Base-by-base conservation (phyloP, 2,113 vertebrate species). In the Bos indicus region DNA sequence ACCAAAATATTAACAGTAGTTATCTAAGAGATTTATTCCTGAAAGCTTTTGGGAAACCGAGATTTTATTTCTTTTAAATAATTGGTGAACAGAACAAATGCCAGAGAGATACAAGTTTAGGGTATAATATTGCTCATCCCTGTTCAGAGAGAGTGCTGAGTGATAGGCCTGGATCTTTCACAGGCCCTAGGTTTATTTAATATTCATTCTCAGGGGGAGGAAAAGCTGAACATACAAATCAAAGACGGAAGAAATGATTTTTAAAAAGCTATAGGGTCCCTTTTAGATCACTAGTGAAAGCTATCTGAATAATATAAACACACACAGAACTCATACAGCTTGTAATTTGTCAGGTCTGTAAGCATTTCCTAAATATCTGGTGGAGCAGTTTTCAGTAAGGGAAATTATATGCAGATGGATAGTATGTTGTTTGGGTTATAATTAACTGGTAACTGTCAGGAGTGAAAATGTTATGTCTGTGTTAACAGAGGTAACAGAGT, bases 301-400 rank as follows among this genome's bases (percentile, higher is more conserved):
- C 98, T 96, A 89, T 64, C 88, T 87, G 92, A 97, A 3, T 97
- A 85, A 52, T 54, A 93, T 64, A 89, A 56, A 43, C 96, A 98
- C 94, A 86, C 51, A 90, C 74, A 30, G 15, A 88, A 74, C 85
- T 98, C 95, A 78, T 91, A 0, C 59, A 90, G 77, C n/a, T 98
- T 98, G 17, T 91, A 96, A 98, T 98, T 98, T 98, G 52, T 33
- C 26, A 95, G 25, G 95, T 91, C 84, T 98, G 52, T 93, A 97
- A 97, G 28, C 40, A 90, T 96, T 98, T 93, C 81, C 94, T 96
- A 97, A 97, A 88, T 97, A 97, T 59, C 94, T 97, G 86, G 89
- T 97, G 14, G 80, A 91, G 48, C 28, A 90, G 56, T 93, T 87
- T 97, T 96, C 74, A 97, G 64, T 90, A 97, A 95, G 28, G 62